phyloP scores from a whole-genome alignment of 2,797 vertebrate species.

The Neomorphus geoffroyi region DNA sequence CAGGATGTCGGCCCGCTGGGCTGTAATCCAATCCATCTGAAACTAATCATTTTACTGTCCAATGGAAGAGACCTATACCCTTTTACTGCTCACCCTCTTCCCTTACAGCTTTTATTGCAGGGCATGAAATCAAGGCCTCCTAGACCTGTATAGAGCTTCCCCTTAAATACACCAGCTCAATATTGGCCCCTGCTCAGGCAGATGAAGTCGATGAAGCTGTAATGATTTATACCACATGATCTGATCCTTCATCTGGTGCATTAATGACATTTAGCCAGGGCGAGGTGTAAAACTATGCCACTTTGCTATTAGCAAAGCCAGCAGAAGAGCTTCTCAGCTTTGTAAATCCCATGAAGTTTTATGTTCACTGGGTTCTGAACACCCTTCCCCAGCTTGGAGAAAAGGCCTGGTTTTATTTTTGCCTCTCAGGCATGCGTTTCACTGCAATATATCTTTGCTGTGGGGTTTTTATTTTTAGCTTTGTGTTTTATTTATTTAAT shows the following conservation, averaged over 20 bases:
- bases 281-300: neutral
- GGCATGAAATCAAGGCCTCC: slow-evolving; percentile 8
- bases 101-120: slow-evolving; percentile 37
- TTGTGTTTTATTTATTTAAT: too few species aligned
- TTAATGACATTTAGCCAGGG: neutral
- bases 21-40: slow-evolving; percentile 70
- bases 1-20: slow-evolving; percentile 40
- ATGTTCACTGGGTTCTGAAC: neutral
- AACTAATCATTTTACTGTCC: slow-evolving; percentile 57
- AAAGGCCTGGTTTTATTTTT: neutral
- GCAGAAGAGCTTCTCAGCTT: neutral
- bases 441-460: neutral
- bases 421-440: neutral
- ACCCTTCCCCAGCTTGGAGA: neutral
- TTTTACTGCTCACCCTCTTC: neutral
- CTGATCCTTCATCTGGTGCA: neutral
- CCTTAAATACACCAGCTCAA: neutral
- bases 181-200: neutral
- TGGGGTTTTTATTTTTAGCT: neutral
- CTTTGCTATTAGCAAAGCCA: neutral
- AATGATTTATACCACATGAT: neutral
- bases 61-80: slow-evolving; percentile 23
- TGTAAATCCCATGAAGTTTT: neutral
- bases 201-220: neutral
- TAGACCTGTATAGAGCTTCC: neutral